Percentiles rank a stretch among this genome's conserved stretches.
Conservation (phyloP, 2,113 vertebrate species). For the Cettia cetti region DNA sequence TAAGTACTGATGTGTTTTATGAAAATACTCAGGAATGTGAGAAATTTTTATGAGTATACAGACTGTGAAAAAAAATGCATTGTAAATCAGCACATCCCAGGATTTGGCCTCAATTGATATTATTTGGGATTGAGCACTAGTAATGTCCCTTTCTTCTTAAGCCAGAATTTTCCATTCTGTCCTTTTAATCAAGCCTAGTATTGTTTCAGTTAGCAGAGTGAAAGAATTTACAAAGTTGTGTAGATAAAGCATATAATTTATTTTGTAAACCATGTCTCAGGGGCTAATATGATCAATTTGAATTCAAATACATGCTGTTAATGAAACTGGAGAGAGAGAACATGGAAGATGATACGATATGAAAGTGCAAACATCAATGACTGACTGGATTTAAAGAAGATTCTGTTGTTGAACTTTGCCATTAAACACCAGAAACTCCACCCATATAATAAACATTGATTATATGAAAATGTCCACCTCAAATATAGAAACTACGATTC, state of each 20-base stretch:
- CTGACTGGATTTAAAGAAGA: neutral
- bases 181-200: neutral
- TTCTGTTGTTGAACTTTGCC: neutral
- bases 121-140: neutral
- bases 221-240: neutral
- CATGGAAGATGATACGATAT: neutral
- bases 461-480: neutral
- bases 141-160: neutral
- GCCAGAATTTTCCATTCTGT: neutral
- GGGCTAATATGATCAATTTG: neutral
- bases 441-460: neutral
- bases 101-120: neutral
- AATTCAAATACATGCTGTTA: neutral
- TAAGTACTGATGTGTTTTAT: neutral
- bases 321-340: neutral
- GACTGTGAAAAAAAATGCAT: neutral
- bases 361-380: neutral
- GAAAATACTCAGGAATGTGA: neutral
- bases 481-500: neutral
- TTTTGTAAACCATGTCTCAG: neutral
- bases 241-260: neutral
- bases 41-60: neutral
- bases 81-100: neutral
- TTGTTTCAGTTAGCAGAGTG: rapidly evolving
- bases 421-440: neutral